Evolutionary conservation across 1,140 invertebrate genomes (phyloP), one percentile per base, ranked within the genome.

Genomic region (Whitmania pigra): DNA sequence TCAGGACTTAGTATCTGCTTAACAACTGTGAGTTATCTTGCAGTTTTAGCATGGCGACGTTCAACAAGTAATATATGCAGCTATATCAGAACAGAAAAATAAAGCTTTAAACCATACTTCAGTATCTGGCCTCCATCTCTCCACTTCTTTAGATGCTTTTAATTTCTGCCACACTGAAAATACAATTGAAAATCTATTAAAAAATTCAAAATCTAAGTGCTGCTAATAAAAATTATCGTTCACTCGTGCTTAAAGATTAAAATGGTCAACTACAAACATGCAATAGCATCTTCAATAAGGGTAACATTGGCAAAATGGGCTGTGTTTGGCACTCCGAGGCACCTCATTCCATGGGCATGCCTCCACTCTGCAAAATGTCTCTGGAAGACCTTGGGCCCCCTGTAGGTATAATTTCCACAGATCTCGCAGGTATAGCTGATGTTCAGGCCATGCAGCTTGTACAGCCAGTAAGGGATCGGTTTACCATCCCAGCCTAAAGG

Each of bases 261-360:
- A 36, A 57, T 25, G 22, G 15, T n/a, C n/a, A 25, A 54, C 13
- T 53, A 87, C 88, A 87, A 86, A 90, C 89, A 83, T 67, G 90
- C 90, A 57, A 98, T 85, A 6, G 97, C 97, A 84, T 99, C 97
- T 82, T 98, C 94, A 79, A 99, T 99, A 77, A 94, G 91, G 11
- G 96, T 99, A 9, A 99, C 95, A 83, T 99, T 99, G 13, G 97
- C 95, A 86, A 99, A 99, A 85, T 99, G 97, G 15, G 97, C 95
- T 0, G 97, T 99, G 82, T 99, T 99, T 0, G 96, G 96, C 77
- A 99, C 99, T 11, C 96, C 94, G 2, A 99, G 85, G 83, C 97
- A 99, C 67, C 81, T 74, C 96, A 99, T 99, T 22, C 96, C 96
- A 83, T 99, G 95, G 43, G 97, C 95, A 84, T 99, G 97, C 70